These are phyloP conservation scores for Catharus minimus DNA, from an alignment of 2,113 vertebrate genomes.

Conservation along the genomic window DNA sequence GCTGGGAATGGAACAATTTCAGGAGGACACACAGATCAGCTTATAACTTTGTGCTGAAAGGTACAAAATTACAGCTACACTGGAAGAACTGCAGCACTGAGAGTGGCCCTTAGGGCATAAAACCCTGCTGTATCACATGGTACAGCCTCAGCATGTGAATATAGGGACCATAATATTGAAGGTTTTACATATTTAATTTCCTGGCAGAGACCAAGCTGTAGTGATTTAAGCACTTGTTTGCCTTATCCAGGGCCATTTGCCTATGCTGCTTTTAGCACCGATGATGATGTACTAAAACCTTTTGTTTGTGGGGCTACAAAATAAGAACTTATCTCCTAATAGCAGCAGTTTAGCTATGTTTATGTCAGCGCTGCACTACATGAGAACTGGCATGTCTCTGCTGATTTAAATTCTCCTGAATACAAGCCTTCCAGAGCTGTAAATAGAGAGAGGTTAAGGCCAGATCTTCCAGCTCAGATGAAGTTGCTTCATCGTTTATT, in stretches of 20 bases:
- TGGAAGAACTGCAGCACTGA: neutral
- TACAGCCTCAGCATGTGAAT: constrained; percentile 15
- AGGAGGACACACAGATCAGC: neutral
- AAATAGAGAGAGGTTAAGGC: constrained; percentile 51
- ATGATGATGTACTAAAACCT: constrained; percentile 49
- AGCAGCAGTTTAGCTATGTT: constrained; percentile 56
- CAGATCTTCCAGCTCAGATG: constrained; percentile 36
- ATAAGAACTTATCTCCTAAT: constrained; percentile 66
- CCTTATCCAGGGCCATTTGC: constrained; percentile 40
- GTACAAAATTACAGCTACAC: neutral
- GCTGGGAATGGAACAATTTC: neutral
- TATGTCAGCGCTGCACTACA: neutral
- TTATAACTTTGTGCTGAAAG: neutral
- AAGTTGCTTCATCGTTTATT: constrained; percentile 30
- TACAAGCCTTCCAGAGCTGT: neutral
- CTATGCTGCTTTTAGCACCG: constrained; percentile 44
- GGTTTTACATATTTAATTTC: constrained; percentile 61
- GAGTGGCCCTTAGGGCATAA: constrained; percentile 2
- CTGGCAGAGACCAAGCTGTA: constrained; percentile 9
- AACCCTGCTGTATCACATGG: constrained; percentile 9
- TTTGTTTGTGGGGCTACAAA: constrained; percentile 50
- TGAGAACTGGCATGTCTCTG: neutral
- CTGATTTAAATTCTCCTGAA: constrained; percentile 52
- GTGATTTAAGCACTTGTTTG: constrained; percentile 44
- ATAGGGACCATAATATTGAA: constrained; percentile 19